Base-by-base conservation (phyloP, 2,888 invertebrate species). In the Aphelenchoides bicaudatus region DNA sequence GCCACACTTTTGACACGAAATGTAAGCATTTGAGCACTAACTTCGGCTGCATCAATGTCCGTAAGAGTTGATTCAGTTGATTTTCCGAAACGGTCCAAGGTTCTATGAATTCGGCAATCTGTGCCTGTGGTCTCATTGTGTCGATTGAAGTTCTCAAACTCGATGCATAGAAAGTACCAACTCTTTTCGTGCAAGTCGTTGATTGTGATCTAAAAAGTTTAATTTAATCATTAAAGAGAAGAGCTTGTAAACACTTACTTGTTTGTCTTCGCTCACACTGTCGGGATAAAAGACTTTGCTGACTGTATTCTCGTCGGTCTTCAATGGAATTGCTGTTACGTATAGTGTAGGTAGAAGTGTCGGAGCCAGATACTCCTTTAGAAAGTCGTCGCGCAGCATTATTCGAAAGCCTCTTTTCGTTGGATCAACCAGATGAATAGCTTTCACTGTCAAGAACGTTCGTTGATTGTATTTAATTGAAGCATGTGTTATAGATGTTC, bases 71-170 rank as follows among this genome's bases (percentile, higher is more conserved):
- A 59, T 27, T 69, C 67, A 10, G 66, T 67, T 1, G 64, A 56
- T 49, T 65, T 67, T 28, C 72, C 72, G 50, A 67, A 62, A 3
- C 63, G 34, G 34, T 74, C 73, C 28, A 73, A 56, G 2, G 73
- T 73, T 31, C 71, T 58, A 56, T 60, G 64, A 10, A 73, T 23
- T 25, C 66, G 49, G 39, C 74, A 73, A 39, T 70, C 68, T 5
- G 62, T 60, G 21, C 74, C 72, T 2, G 66, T 67, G 2, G 73
- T 73, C 51, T 72, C 71, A 38, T 73, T 71, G 61, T 73, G 70
- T 4, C 73, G 59, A 30, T 75, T 71, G 60, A 75, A 65, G 48
- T 74, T 74, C 52, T 75, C 73, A 72, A 70, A 74, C 58, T 74
- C 74, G 3, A 74, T 39, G 53, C 74, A 74, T 39, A 74, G 58